A percentile compares a stretch with the other conserved stretches of the same genome.
These are phyloP conservation scores for Heliopora coerulea DNA, from an alignment of 92 coral and sea anemone species.

Conservation along the genomic window DNA sequence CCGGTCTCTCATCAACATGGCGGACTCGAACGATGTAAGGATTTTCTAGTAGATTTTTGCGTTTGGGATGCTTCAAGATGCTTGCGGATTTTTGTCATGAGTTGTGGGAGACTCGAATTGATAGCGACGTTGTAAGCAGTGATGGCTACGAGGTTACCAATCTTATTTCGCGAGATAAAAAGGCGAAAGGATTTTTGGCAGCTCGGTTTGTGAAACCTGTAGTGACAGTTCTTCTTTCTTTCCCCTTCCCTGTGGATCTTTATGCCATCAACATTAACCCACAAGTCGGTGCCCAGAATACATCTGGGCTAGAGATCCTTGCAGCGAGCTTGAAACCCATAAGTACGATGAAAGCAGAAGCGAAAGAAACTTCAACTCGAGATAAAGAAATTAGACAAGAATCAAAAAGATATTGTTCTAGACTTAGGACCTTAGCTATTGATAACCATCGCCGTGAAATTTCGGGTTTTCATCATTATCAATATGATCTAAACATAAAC, in stretches of 20 bases:
- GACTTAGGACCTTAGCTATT: neutral
- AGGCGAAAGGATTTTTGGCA: constrained; percentile 77
- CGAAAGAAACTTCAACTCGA: too few relatives aligned
- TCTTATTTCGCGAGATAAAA: constrained; percentile 60
- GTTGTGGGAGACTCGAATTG: constrained; percentile 65
- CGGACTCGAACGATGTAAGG: too few relatives aligned
- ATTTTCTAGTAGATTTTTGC: neutral
- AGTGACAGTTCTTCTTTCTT: constrained; percentile 64
- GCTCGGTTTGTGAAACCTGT: constrained; percentile 90
- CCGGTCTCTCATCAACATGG: too few relatives aligned
- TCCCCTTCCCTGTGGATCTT: constrained; percentile 78
- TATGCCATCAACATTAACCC: constrained; percentile 78
- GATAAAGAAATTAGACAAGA: too few relatives aligned
- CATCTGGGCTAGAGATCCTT: constrained; percentile 77
- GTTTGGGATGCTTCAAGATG: constrained; percentile 41
- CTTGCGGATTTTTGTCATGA: constrained; percentile 69
- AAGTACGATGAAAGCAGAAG: neutral
- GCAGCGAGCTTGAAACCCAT: constrained; percentile 61
- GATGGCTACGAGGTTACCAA: constrained; percentile 82
- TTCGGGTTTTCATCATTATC: constrained; percentile 42
- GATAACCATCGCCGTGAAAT: neutral
- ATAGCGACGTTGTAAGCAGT: constrained; percentile 69
- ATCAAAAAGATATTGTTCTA: neutral
- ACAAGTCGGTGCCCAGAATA: constrained; percentile 83
- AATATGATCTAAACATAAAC: constrained; percentile 46